Percentiles rank a stretch among this genome's conserved stretches.
These are phyloP conservation scores for Vanessa cardui DNA, from an alignment of 2,888 invertebrate genomes.

Conservation along the genomic window DNA sequence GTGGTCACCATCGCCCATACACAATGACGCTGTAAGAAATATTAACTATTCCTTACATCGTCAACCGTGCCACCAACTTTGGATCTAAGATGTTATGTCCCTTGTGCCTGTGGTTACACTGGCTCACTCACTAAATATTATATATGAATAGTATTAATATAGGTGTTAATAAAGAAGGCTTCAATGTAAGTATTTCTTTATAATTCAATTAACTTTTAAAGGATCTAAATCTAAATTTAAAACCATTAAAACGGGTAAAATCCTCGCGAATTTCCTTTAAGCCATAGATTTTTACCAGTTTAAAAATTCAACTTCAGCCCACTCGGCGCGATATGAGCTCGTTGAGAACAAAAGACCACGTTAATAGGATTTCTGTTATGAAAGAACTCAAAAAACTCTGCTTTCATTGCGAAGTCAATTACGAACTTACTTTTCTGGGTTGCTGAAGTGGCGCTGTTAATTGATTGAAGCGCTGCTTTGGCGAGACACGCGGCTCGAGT, in stretches of 20 bases:
- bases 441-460: slow-evolving; percentile 4
- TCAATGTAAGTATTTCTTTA: no score
- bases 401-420: slow-evolving; percentile 26
- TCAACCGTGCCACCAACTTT: no score
- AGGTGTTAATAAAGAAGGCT: no score
- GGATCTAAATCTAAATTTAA: background rate
- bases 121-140: no score
- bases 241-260: background rate
- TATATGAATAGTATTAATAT: no score
- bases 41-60: no score
- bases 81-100: no score
- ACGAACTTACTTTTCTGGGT: slow-evolving; percentile 18
- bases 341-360: slow-evolving; percentile 25
- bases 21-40: no score
- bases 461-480: slow-evolving; percentile 12
- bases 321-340: slow-evolving; percentile 9
- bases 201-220: background rate
- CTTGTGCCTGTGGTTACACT: no score
- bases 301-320: slow-evolving; percentile 20
- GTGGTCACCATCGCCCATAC: no score
- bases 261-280: background rate
- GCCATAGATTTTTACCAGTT: slow-evolving; percentile 18
- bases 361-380: slow-evolving; percentile 32
- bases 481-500: background rate
- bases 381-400: slow-evolving; percentile 17